A percentile compares a stretch with the other conserved stretches of the same genome.
These are phyloP conservation scores for Spheniscus humboldti DNA, from an alignment of 2,797 vertebrate species.

Conservation along the genomic window DNA sequence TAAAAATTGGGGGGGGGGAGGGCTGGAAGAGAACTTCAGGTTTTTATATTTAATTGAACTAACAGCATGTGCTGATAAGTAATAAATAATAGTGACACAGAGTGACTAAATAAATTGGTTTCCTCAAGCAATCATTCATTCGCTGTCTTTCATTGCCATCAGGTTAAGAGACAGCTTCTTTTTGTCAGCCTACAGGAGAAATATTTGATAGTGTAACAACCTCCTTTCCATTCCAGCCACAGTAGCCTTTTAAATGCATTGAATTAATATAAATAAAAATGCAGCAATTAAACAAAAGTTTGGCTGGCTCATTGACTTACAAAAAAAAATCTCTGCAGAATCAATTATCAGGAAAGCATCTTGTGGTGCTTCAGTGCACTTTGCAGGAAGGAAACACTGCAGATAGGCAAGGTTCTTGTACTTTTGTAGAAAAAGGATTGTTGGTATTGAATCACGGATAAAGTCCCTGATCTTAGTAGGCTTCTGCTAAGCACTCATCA, in stretches of 20 bases:
- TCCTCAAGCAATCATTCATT: conserved; percentile 83
- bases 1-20: background rate
- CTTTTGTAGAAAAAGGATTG: background rate
- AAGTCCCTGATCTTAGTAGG: background rate
- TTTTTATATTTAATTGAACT: conserved; percentile 86
- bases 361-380: background rate
- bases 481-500: background rate
- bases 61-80: conserved; percentile 84
- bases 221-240: conserved; percentile 36
- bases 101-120: conserved; percentile 89
- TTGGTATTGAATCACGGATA: background rate
- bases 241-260: conserved; percentile 24
- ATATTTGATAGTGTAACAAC: conserved; percentile 62
- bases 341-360: background rate
- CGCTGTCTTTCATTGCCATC: conserved; percentile 82
- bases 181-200: conserved; percentile 67
- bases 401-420: background rate
- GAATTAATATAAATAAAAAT: conserved; percentile 56
- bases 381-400: background rate
- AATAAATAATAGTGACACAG: conserved; percentile 86
- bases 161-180: conserved; percentile 74
- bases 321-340: background rate
- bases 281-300: conserved; percentile 27
- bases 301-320: background rate
- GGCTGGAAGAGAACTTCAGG: conserved; percentile 55